Percentiles rank a stretch among this genome's conserved stretches.
phyloP scores from a whole-genome alignment of 2,888 invertebrate genomes.

The Eristalis tenax region DNA sequence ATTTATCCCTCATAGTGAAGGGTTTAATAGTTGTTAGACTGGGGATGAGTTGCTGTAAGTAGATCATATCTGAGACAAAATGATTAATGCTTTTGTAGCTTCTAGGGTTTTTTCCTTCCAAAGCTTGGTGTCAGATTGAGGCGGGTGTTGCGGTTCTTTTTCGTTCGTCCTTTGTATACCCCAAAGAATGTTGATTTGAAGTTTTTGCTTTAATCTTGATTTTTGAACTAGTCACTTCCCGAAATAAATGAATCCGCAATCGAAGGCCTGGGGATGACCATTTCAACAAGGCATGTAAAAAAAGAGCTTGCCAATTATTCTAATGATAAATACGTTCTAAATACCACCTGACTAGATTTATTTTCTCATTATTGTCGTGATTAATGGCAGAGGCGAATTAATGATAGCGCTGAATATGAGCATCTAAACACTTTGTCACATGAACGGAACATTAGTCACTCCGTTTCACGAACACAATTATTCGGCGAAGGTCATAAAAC shows the following conservation, averaged over 20 bases:
- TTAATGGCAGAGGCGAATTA: conserved; percentile 25
- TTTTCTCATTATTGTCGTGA: conserved; percentile 15
- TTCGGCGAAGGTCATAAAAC: not conserved
- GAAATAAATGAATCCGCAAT: conserved; percentile 56
- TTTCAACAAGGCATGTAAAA: not conserved
- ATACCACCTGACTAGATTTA: conserved; percentile 18
- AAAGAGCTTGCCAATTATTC: conserved; percentile 3
- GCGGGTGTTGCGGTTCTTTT: conserved; percentile 26
- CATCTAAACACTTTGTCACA: conserved; percentile 6
- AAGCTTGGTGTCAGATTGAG: conserved; percentile 59
- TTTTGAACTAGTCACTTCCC: conserved; percentile 55
- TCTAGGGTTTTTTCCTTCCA: not conserved
- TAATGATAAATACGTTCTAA: conserved; percentile 34
- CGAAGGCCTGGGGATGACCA: conserved; percentile 25
- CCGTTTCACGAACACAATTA: not conserved
- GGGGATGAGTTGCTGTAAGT: conserved; percentile 70
- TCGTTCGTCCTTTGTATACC: conserved; percentile 10
- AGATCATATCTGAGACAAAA: conserved; percentile 68
- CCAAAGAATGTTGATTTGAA: not conserved
- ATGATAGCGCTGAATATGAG: not conserved
- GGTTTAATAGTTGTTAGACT: conserved; percentile 70
- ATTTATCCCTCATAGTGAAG: conserved; percentile 68
- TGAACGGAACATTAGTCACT: not conserved
- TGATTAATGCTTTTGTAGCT: conserved; percentile 63
- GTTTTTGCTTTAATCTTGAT: conserved; percentile 20